phyloP scores from a whole-genome alignment of 2,888 invertebrate genomes.

The Arenicola marina region DNA sequence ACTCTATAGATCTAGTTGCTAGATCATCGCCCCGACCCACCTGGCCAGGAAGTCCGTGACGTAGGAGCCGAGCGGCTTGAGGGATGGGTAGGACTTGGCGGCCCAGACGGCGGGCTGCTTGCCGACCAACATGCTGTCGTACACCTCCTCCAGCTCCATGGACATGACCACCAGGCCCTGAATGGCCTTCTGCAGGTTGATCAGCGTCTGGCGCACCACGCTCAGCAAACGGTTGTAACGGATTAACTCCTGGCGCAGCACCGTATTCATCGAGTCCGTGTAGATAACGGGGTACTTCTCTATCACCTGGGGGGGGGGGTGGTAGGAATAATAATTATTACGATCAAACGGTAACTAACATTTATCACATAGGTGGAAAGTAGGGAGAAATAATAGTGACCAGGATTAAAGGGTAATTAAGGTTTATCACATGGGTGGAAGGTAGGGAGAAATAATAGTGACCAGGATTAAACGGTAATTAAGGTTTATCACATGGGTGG shows the following conservation, averaged over 20 bases:
- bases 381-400: no score
- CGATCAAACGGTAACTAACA: no score
- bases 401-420: no score
- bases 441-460: no score
- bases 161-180: constrained; percentile 62
- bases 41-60: constrained; percentile 69
- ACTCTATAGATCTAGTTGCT: no score
- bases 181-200: constrained; percentile 60
- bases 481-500: no score
- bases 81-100: constrained; percentile 60
- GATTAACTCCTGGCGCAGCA: constrained; percentile 60
- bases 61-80: constrained; percentile 61
- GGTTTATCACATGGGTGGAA: no score
- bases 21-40: no score
- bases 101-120: constrained; percentile 60
- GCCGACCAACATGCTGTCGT: constrained; percentile 59
- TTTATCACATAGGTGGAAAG: no score
- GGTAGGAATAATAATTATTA: neutral
- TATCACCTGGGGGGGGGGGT: constrained; percentile 46
- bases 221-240: constrained; percentile 57
- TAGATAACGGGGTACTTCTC: constrained; percentile 60
- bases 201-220: constrained; percentile 55
- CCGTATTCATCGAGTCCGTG: constrained; percentile 61
- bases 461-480: no score
- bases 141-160: constrained; percentile 58